phyloP scores from a whole-genome alignment of 2,797 vertebrate species.

The Phrynocephalus guinanensis region DNA sequence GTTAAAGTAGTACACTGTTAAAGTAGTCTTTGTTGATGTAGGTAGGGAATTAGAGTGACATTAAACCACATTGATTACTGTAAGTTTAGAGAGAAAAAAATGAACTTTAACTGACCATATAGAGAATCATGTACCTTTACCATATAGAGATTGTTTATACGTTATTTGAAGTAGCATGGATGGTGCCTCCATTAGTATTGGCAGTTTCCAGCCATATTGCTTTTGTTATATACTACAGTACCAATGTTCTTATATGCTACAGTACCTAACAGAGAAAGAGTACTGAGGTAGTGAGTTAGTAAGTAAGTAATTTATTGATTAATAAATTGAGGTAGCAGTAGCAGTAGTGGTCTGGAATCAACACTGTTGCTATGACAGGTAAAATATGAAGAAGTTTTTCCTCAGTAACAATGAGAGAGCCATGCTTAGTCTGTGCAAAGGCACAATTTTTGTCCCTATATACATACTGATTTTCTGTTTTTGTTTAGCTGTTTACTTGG shows the following conservation, averaged over 20 bases:
- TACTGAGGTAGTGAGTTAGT: neutral
- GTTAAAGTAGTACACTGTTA: neutral
- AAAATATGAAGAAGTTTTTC: neutral
- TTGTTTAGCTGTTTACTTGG: too few relatives aligned
- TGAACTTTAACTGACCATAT: neutral
- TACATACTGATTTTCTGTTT: neutral
- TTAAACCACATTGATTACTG: neutral
- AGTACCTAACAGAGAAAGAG: neutral
- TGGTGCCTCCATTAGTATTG: neutral
- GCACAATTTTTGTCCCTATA: too few relatives aligned
- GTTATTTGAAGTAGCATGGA: too few relatives aligned
- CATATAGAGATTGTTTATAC: neutral
- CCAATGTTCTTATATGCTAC: too few relatives aligned
- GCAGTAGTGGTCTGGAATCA: too few relatives aligned
- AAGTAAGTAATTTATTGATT: too few relatives aligned
- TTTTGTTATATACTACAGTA: neutral
- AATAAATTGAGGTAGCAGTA: too few relatives aligned
- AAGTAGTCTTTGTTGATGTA: neutral
- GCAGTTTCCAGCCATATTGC: neutral
- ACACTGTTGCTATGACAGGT: neutral
- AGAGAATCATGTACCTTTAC: too few relatives aligned
- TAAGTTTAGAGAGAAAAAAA: neutral
- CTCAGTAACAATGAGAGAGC: too few relatives aligned
- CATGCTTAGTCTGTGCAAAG: too few relatives aligned
- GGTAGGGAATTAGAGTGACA: neutral